phyloP scores from a whole-genome alignment of 2,888 invertebrate species.

The Apoda limacodes region DNA sequence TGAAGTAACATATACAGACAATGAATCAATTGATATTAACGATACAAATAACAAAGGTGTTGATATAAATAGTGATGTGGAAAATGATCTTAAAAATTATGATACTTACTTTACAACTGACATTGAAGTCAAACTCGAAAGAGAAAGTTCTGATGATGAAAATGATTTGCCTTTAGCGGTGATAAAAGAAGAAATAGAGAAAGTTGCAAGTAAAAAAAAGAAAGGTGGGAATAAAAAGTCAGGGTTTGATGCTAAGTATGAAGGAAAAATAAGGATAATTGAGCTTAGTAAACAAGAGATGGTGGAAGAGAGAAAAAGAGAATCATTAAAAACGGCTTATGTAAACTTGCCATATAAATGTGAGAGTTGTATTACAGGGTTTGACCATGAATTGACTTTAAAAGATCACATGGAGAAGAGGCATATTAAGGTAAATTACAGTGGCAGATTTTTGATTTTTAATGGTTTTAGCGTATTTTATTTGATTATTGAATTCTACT shows the following conservation, averaged over 20 bases:
- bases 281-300: slow-evolving; percentile 31
- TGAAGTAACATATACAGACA: too few species aligned
- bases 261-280: slow-evolving; percentile 34
- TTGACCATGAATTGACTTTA: slow-evolving; percentile 40
- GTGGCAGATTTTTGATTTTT: background rate
- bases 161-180: slow-evolving; percentile 27
- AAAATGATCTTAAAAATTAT: too few species aligned
- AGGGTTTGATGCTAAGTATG: slow-evolving; percentile 24
- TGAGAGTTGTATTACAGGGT: slow-evolving; percentile 40
- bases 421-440: slow-evolving; percentile 32
- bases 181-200: slow-evolving; percentile 17
- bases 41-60: too few species aligned
- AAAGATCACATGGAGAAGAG: slow-evolving; percentile 36
- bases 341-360: slow-evolving; percentile 43
- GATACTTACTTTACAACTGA: too few species aligned
- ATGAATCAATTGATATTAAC: too few species aligned
- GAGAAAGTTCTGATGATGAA: slow-evolving; percentile 29
- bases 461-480: background rate
- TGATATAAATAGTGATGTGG: too few species aligned
- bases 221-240: slow-evolving; percentile 2
- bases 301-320: slow-evolving; percentile 30
- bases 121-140: slow-evolving; percentile 38
- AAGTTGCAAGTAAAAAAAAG: slow-evolving; percentile 15
- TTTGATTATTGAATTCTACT: background rate
- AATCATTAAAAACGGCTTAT: slow-evolving; percentile 30